Percentiles rank a stretch among this genome's conserved stretches.
These are phyloP conservation scores for Theretra japonica DNA, from an alignment of 2,888 invertebrate species.

Conservation along the genomic window DNA sequence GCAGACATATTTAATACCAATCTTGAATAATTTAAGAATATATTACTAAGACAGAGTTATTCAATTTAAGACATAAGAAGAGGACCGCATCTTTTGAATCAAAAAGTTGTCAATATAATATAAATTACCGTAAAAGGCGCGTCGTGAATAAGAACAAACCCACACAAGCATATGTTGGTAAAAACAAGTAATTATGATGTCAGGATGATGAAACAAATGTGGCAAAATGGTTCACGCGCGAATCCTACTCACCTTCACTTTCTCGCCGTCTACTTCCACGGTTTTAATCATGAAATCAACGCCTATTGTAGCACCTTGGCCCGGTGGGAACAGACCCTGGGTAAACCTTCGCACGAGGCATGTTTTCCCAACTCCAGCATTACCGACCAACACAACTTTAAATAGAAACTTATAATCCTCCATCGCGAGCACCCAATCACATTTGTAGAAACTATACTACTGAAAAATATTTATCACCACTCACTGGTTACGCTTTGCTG, in stretches of 20 bases:
- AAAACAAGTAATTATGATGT: not conserved
- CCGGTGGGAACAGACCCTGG: constrained; percentile 98
- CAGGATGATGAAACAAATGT: constrained; percentile 56
- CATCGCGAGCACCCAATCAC: constrained; percentile 86
- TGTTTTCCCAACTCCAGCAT: constrained; percentile 99
- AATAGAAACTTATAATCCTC: constrained; percentile 99
- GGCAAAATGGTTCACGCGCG: constrained; percentile 46
- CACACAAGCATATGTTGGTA: not conserved
- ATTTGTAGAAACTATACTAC: constrained; percentile 52
- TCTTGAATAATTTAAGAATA: not conserved
- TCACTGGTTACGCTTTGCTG: constrained; percentile 72
- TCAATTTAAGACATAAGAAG: not conserved
- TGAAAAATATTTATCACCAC: constrained; percentile 48
- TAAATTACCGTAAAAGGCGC: not conserved
- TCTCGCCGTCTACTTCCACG: constrained; percentile 97
- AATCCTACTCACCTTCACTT: constrained; percentile 90
- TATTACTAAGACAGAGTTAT: too few species aligned
- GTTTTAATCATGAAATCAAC: constrained; percentile 99
- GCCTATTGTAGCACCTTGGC: constrained; percentile 99
- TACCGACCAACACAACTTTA: constrained; percentile 99
- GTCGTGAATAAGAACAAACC: not conserved
- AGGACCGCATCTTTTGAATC: not conserved
- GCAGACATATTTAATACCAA: too few species aligned
- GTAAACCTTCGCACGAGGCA: constrained; percentile 98
- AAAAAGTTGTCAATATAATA: not conserved